phyloP scores from a whole-genome alignment of 2,888 invertebrate genomes.

The Notodonta ziczac region DNA sequence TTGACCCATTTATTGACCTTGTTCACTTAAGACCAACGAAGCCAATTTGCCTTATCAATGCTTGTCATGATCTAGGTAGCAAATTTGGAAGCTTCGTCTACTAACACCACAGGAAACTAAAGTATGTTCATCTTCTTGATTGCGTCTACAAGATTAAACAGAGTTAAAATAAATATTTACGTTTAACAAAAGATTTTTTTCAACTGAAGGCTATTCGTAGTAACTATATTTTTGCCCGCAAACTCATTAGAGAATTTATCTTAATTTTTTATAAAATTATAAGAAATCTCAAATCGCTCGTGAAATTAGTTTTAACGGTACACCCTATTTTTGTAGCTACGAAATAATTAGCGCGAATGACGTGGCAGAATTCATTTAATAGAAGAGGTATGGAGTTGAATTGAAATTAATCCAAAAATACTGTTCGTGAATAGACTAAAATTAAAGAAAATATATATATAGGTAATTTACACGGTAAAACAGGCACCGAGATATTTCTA shows the following conservation, averaged over 20 bases:
- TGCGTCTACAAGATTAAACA: neutral
- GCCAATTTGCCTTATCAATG: no score
- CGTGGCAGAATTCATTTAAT: conserved; percentile 16
- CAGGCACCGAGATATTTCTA: no score
- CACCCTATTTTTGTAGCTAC: conserved; percentile 24
- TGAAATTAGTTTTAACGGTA: conserved; percentile 39
- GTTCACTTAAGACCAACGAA: no score
- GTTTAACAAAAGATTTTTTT: neutral
- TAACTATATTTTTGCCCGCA: conserved; percentile 18
- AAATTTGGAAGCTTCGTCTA: no score
- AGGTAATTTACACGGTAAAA: no score
- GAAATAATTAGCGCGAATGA: conserved; percentile 29
- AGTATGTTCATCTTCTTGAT: neutral
- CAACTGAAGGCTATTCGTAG: neutral
- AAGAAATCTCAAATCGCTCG: conserved; percentile 36
- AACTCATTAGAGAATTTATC: conserved; percentile 25
- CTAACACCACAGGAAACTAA: neutral
- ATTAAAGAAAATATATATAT: no score
- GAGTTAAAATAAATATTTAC: neutral
- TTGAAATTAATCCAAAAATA: no score
- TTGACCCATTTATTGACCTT: no score
- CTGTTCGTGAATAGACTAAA: no score
- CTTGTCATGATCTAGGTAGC: no score
- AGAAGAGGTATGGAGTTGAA: no score
- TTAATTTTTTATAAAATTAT: conserved; percentile 14